A percentile compares a stretch with the other conserved stretches of the same genome.
These are phyloP conservation scores for Danio kyathit DNA, from an alignment of 2,797 vertebrate species.

Conservation along the genomic window DNA sequence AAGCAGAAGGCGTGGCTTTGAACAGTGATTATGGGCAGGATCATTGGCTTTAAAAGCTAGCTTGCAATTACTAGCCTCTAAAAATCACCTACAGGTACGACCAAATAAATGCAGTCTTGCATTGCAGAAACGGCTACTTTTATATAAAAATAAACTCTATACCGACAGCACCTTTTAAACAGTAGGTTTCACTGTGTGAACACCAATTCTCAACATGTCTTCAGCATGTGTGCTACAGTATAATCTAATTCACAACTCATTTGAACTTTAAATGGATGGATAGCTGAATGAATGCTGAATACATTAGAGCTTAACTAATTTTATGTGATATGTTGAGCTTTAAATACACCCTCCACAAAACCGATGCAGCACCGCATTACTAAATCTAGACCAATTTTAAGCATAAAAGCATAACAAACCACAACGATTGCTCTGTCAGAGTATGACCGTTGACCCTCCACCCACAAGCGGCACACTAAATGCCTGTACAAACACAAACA, in stretches of 20 bases:
- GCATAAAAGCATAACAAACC: conserved; percentile 49
- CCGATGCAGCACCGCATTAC: conserved; percentile 52
- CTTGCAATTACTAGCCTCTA: too few relatives aligned
- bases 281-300: neutral
- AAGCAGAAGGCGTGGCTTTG: too few relatives aligned
- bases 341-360: conserved; percentile 20
- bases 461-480: neutral
- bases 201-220: neutral
- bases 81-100: too few relatives aligned
- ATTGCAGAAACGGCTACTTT: neutral
- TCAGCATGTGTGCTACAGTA: neutral
- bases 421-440: conserved; percentile 29
- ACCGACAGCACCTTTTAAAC: neutral
- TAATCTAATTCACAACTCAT: neutral
- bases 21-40: too few relatives aligned
- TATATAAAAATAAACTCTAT: neutral
- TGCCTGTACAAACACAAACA: neutral
- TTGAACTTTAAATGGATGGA: neutral
- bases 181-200: neutral
- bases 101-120: neutral
- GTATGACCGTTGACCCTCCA: neutral
- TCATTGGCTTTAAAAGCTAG: too few relatives aligned
- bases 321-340: conserved; percentile 37
- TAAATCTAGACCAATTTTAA: conserved; percentile 46
- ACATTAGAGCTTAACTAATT: conserved; percentile 11